phyloP scores from a whole-genome alignment of 2,113 vertebrate genomes.

The Catagonus wagneri region DNA sequence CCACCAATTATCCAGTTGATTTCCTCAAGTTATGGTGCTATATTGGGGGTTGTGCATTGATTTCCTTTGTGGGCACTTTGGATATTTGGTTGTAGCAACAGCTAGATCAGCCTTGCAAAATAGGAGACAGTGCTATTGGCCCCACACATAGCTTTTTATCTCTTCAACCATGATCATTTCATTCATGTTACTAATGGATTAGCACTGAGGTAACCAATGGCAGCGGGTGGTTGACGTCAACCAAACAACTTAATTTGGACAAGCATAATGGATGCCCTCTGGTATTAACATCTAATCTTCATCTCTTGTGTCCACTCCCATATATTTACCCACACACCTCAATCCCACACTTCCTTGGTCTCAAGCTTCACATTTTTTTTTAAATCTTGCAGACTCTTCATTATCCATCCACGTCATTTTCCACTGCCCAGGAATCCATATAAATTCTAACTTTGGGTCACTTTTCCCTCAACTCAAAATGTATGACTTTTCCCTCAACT shows the following conservation, averaged over 20 bases:
- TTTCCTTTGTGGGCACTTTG: too few relatives aligned
- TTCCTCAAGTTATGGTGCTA: too few relatives aligned
- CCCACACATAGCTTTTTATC: not conserved
- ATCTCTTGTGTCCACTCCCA: not conserved
- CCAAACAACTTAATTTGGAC: not conserved
- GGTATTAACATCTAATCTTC: not conserved
- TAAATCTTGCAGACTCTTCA: not conserved
- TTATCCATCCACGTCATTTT: not conserved
- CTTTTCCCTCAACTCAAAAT: not conserved
- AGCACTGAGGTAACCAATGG: not conserved
- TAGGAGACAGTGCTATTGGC: not conserved
- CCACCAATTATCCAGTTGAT: too few relatives aligned
- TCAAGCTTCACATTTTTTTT: not conserved
- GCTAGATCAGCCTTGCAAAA: not conserved
- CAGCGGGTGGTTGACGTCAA: not conserved
- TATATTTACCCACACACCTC: not conserved
- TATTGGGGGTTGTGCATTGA: too few relatives aligned
- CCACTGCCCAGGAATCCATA: not conserved
- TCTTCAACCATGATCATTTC: not conserved
- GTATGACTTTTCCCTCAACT: not conserved
- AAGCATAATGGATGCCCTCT: not conserved
- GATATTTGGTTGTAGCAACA: not conserved
- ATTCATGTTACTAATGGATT: not conserved
- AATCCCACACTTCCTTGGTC: not conserved
- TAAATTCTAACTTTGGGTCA: not conserved